Evolutionary conservation across 2,113 vertebrate species (phyloP).

Genomic region (Paedocypris sp.): DNA sequence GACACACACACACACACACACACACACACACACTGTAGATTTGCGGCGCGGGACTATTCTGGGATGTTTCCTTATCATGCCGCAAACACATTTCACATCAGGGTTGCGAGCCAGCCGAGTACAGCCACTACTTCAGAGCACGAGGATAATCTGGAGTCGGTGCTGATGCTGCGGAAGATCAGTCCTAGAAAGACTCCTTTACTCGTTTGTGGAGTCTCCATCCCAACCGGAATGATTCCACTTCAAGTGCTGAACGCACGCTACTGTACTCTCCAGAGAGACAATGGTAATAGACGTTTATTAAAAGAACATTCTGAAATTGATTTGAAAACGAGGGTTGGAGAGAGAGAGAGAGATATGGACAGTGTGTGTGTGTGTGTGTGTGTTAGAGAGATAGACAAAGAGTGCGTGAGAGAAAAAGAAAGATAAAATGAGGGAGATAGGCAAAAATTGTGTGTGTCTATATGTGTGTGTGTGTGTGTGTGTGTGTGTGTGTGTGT

Average conservation of each 20-base stretch:
- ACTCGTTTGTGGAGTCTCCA: too few species aligned
- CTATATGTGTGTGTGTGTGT: too few species aligned
- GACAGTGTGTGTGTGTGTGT: too few species aligned
- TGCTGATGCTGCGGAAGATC: neutral
- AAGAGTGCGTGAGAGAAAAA: too few species aligned
- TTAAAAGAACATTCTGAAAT: neutral
- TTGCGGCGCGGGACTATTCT: neutral
- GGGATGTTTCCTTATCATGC: neutral
- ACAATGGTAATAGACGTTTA: neutral
- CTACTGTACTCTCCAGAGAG: neutral
- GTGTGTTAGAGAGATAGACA: neutral
- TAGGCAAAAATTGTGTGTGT: too few species aligned
- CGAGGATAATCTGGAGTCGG: conserved; percentile 6
- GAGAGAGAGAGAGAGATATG: too few species aligned
- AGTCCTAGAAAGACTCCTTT: neutral
- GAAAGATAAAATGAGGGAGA: too few species aligned
- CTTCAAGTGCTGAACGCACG: neutral
- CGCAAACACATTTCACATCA: conserved; percentile 8
- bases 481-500: too few species aligned
- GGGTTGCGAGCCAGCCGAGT: conserved; percentile 1
- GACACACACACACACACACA: too few species aligned
- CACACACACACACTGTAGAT: neutral
- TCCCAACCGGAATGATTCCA: neutral
- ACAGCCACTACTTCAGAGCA: neutral
- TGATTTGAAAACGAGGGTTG: neutral